These are phyloP conservation scores for Empidonax traillii DNA, from an alignment of 2,113 vertebrate species.

Conservation along the genomic window DNA sequence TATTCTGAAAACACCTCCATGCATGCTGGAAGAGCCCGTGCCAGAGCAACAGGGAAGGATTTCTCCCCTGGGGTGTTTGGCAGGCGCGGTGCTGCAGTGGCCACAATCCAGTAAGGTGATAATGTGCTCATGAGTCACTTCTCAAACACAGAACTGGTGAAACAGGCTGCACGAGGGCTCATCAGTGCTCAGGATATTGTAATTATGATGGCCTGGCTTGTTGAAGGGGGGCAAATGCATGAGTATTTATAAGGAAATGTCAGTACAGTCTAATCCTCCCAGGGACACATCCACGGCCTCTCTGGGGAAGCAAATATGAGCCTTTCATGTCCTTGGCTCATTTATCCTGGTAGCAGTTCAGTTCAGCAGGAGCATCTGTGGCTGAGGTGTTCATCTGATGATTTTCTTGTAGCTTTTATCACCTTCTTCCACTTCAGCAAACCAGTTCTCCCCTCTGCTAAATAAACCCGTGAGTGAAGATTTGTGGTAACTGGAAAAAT, in stretches of 20 bases:
- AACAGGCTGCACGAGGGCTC: background rate
- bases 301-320: background rate
- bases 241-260: background rate
- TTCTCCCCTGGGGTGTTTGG: background rate
- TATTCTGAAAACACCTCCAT: background rate
- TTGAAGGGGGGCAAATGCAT: background rate
- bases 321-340: background rate
- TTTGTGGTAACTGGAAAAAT: background rate
- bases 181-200: background rate
- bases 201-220: background rate
- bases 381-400: background rate
- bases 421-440: background rate
- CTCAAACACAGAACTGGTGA: background rate
- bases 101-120: background rate
- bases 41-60: background rate
- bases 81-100: background rate
- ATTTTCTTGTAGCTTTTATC: background rate
- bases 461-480: background rate
- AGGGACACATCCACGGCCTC: background rate
- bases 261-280: background rate
- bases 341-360: background rate
- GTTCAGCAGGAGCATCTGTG: background rate
- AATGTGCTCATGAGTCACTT: conserved; percentile 21
- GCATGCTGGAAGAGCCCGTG: fast-evolving
- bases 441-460: background rate